These are phyloP conservation scores for Ferdinandea cuprea DNA, from an alignment of 2,888 invertebrate species.

Conservation along the genomic window DNA sequence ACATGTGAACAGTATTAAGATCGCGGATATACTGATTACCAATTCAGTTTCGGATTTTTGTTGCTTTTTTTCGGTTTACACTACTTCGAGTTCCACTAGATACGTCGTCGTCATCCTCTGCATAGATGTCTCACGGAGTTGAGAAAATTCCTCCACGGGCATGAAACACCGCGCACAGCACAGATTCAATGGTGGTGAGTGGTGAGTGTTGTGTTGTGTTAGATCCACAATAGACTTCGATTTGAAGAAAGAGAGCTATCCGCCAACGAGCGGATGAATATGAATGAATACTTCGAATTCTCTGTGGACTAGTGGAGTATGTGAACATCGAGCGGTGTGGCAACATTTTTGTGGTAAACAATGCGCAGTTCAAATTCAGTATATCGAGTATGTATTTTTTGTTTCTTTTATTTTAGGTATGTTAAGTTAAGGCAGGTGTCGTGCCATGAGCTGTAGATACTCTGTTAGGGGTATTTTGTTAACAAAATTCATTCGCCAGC, in stretches of 20 bases:
- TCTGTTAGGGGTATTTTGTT: background rate
- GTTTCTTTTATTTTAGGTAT: background rate
- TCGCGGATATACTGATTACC: constrained; percentile 78
- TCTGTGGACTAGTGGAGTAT: constrained; percentile 9
- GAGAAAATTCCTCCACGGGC: constrained; percentile 70
- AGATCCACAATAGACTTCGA: constrained; percentile 32
- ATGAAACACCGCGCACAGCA: constrained; percentile 66
- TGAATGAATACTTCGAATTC: constrained; percentile 29
- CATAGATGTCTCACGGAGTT: constrained; percentile 64
- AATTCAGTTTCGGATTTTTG: constrained; percentile 71
- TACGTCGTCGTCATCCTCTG: constrained; percentile 59
- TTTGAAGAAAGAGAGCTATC: constrained; percentile 7
- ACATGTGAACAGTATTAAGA: constrained; percentile 80
- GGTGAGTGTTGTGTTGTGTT: constrained; percentile 25
- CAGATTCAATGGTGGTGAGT: constrained; percentile 48
- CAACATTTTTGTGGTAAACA: constrained; percentile 47
- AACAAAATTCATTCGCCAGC: background rate
- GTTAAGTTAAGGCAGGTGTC: constrained; percentile 8
- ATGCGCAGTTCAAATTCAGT: constrained; percentile 54
- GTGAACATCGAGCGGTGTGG: background rate
- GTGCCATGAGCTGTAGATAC: background rate
- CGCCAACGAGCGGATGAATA: constrained; percentile 36
- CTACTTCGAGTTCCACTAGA: constrained; percentile 50
- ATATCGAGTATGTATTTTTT: background rate
- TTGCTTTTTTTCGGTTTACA: constrained; percentile 62